A percentile compares a stretch with the other conserved stretches of the same genome.
phyloP scores from a whole-genome alignment of 2,797 vertebrate species.

The Sitta carolinensis region DNA sequence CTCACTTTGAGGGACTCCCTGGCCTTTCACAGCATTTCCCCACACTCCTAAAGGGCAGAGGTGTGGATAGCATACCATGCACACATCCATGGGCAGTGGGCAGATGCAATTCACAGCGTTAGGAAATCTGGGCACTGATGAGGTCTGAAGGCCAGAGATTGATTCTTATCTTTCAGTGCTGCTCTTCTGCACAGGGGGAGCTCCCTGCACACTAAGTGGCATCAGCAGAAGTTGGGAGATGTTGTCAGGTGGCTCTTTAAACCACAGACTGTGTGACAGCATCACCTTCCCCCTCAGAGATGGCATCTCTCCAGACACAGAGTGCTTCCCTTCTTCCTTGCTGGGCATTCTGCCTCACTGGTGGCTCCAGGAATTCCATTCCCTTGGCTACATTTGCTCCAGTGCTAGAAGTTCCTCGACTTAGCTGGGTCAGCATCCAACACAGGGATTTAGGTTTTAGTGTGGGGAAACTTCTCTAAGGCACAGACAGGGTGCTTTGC shows the following conservation, averaged over 20 bases:
- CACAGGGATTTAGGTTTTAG: background rate
- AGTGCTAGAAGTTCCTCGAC: background rate
- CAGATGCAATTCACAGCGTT: background rate
- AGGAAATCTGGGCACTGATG: background rate
- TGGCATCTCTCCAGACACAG: background rate
- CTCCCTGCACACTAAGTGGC: background rate
- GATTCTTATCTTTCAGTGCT: background rate
- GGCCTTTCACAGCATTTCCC: background rate
- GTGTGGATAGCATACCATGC: background rate
- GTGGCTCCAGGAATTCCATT: background rate
- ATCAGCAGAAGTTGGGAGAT: background rate
- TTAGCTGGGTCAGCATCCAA: background rate
- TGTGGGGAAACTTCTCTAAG: background rate
- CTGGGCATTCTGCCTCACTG: background rate
- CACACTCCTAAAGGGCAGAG: background rate
- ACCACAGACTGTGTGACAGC: background rate
- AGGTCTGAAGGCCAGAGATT: background rate
- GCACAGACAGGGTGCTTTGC: fast-evolving
- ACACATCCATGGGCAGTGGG: background rate
- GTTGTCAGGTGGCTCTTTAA: background rate
- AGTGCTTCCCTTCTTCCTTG: background rate
- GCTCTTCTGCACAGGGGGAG: background rate
- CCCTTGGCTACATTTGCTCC: background rate
- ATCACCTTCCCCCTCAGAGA: constrained; percentile 1
- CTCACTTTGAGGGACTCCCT: background rate